Evolutionary conservation across 2,797 vertebrate species (phyloP), one percentile per base, ranked within the genome.

Genomic region (Alcedo quadribrachys): DNA sequence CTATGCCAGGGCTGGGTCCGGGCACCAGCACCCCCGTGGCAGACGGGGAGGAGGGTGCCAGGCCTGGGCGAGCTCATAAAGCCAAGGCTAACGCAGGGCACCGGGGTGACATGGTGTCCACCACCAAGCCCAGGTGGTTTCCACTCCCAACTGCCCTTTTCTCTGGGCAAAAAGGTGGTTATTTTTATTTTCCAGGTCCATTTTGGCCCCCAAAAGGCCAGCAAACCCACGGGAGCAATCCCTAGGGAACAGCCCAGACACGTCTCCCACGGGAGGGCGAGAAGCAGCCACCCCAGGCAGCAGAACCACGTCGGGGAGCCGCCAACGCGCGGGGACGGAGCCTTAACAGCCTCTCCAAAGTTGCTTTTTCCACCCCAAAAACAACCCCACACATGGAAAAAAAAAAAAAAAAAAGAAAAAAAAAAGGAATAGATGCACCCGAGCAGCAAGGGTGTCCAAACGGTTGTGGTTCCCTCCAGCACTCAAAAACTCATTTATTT

Each of bases 1-100:
- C 15, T 2, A 4, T 6, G 12, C 17, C 4, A 2, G n/a, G 11
- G 17, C 37, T 19, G 1, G 7, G 8, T 7, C 20, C 37, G 2
- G 5, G 78, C 24, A 1, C n/a, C 12, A 15, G 50, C 32, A 61
- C 15, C 19, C 14, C 20, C 45, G 8, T 1, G 2, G 24, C 15
- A 53, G 21, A 15, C 2, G 3, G 20, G 22, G 30, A 21, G 42
- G 42, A 43, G 16, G 42, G 42, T 43, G 42, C 42, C 42, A 43
- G 42, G 42, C 42, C 42, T 43, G 42, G 42, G 42, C 8, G 42
- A 43, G 42, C 42, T 43, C 42, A 43, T 18, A 43, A 43, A 43
- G 42, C 42, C 42, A 43, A 43, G 15, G 16, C 42, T 43, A 37
- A 24, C 0, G 4, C 50, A 25, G 6, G 42, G 6, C 42, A 43